These are phyloP conservation scores for Tetrax tetrax DNA, from an alignment of 2,113 vertebrate genomes.

Conservation along the genomic window DNA sequence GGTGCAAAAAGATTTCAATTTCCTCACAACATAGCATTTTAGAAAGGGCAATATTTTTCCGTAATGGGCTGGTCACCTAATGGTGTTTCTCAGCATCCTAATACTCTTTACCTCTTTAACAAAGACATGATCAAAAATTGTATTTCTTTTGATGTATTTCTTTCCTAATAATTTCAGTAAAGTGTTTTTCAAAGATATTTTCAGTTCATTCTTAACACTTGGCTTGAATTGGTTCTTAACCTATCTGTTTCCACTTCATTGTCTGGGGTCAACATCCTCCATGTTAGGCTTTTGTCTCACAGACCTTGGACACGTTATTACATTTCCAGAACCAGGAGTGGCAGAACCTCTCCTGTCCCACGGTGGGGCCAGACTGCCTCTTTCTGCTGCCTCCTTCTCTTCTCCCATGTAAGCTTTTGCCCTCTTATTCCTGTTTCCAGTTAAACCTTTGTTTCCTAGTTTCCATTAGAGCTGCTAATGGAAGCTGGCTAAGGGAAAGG, in stretches of 20 bases:
- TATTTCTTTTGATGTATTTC: not conserved
- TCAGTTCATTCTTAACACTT: not conserved
- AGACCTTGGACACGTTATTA: not conserved
- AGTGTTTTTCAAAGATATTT: not conserved
- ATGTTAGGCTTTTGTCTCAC: not conserved
- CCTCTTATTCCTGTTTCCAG: not conserved
- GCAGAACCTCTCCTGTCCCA: not conserved
- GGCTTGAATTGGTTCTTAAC: not conserved
- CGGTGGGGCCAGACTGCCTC: not conserved
- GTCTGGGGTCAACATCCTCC: not conserved
- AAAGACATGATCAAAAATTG: not conserved
- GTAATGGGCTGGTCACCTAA: not conserved
- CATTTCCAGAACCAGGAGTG: not conserved
- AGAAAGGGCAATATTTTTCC: not conserved
- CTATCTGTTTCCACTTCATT: not conserved
- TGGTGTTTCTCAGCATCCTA: not conserved
- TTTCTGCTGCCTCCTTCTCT: not conserved
- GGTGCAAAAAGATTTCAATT: not conserved
- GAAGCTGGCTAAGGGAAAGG: not conserved
- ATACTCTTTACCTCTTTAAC: not conserved
- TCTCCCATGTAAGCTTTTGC: not conserved
- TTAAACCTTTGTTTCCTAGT: not conserved
- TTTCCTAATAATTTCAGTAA: not conserved
- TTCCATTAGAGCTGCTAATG: not conserved
- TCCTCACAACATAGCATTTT: not conserved